Evolutionary conservation across 2,888 invertebrate species (phyloP).

Genomic region (Celastrina argiolus): DNA sequence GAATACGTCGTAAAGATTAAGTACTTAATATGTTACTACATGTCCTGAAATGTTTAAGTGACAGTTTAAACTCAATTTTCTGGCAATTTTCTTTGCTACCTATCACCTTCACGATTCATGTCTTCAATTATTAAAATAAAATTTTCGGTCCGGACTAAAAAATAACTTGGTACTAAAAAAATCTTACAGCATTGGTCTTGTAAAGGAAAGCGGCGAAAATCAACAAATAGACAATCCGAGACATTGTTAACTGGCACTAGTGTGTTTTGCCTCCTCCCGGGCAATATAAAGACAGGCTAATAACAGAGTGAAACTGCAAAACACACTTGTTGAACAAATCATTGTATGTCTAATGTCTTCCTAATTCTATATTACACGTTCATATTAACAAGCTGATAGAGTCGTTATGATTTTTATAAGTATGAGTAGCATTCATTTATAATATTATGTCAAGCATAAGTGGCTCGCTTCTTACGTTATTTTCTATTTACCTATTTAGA

Average conservation of each 20-base stretch:
- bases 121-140: no score
- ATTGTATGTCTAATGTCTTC: not conserved
- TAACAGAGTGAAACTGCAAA: slow-evolving; percentile 31
- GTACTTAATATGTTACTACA: no score
- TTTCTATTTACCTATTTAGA: no score
- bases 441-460: no score
- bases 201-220: slow-evolving; percentile 40
- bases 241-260: slow-evolving; percentile 37
- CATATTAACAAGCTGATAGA: not conserved
- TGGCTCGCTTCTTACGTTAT: no score
- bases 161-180: not conserved
- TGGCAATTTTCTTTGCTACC: no score
- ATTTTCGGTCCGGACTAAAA: no score
- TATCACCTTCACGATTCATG: no score
- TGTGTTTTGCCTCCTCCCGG: slow-evolving; percentile 22
- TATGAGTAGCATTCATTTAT: not conserved
- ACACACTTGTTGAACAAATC: slow-evolving; percentile 22
- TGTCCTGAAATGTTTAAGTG: no score
- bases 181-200: slow-evolving; percentile 52
- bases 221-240: slow-evolving; percentile 38
- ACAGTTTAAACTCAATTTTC: no score
- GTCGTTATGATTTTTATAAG: slow-evolving; percentile 1
- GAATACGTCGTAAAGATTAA: no score
- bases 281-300: slow-evolving; percentile 39
- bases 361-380: not conserved